Evolutionary conservation across 1,140 invertebrate species (phyloP).

Genomic region (honey bee (Apis mellifera)): Amel_HAv3.1 CM009941.2:5854501-5855000

Average conservation of each 20-base stretch:
- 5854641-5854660: not conserved
- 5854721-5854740: too few species aligned
- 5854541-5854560: not conserved
- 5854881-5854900: too few species aligned
- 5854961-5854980: too few species aligned
- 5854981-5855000: too few species aligned
- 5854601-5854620: conserved; percentile 2
- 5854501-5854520: conserved; percentile 43
- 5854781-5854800: not conserved
- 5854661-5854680: conserved; percentile 16
- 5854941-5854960: too few species aligned
- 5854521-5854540: not conserved
- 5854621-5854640: conserved; percentile 2
- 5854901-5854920: too few species aligned
- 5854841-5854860: not conserved
- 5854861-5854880: not conserved
- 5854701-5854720: not conserved
- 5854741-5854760: too few species aligned
- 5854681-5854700: not conserved
- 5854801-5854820: too few species aligned
- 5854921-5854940: too few species aligned
- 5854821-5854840: too few species aligned
- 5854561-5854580: not conserved
- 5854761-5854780: not conserved
- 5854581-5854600: conserved; percentile 6